Conservation (phyloP, 92 coral and sea anemone genomes). For the Meandrina meandrites region DNA sequence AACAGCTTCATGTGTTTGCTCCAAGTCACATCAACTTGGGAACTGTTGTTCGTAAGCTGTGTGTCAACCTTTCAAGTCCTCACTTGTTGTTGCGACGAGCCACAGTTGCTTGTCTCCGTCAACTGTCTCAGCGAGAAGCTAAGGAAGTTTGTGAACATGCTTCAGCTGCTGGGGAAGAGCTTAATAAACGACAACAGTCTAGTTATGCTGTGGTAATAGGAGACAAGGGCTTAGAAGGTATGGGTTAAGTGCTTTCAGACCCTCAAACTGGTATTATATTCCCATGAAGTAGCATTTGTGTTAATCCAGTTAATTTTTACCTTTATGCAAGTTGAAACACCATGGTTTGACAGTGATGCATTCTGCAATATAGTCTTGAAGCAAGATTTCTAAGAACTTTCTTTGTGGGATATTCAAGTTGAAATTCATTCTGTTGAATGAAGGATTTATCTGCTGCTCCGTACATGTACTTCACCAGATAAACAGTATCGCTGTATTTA, state of each 20-base stretch:
- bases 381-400: no score
- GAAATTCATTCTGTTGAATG: no score
- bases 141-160: constrained; percentile 99
- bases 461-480: no score
- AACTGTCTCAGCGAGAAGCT: constrained; percentile 98
- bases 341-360: no score
- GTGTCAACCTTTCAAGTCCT: constrained; percentile 97
- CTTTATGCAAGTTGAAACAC: no score
- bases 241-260: neutral
- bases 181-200: constrained; percentile 64
- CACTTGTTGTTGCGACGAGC: constrained; percentile 96
- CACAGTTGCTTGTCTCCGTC: constrained; percentile 96
- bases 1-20: constrained; percentile 98
- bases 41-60: constrained; percentile 91
- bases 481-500: no score
- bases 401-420: no score
- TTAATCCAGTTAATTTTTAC: neutral
- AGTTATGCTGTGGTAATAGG: constrained; percentile 91
- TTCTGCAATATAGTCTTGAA: no score
- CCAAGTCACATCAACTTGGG: constrained; percentile 94
- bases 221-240: constrained; percentile 97
- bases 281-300: neutral
- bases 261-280: no score
- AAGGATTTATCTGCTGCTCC: no score
- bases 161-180: constrained; percentile 86